Percentiles rank a stretch among this genome's conserved stretches.
Evolutionary conservation across 2,113 vertebrate genomes (phyloP).

Genomic region (Xiphorhynchus elegans): DNA sequence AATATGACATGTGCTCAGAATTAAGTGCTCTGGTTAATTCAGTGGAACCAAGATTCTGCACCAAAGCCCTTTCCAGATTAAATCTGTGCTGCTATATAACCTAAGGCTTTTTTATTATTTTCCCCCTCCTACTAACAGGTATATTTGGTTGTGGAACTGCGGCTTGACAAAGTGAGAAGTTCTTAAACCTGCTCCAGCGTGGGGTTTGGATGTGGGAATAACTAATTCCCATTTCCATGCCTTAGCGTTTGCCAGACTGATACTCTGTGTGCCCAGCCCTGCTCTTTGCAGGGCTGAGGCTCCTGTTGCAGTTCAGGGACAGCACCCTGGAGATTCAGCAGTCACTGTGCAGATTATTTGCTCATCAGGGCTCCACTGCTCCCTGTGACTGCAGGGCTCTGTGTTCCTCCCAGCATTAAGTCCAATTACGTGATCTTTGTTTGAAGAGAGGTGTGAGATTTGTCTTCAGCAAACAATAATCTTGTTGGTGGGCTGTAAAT

Average conservation of each 20-base stretch:
- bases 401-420: background rate
- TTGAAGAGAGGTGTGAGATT: background rate
- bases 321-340: background rate
- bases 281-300: background rate
- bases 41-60: background rate
- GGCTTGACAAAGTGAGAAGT: background rate
- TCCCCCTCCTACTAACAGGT: fast-evolving
- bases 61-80: background rate
- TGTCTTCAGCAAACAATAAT: background rate
- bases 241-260: background rate
- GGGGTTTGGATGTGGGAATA: background rate
- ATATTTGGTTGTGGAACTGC: background rate
- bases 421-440: background rate
- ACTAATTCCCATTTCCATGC: background rate
- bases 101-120: background rate
- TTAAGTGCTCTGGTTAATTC: background rate
- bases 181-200: background rate
- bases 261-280: background rate
- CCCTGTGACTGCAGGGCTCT: background rate
- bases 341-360: background rate
- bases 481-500: background rate
- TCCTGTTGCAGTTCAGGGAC: background rate
- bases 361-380: fast-evolving
- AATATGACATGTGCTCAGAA: background rate
- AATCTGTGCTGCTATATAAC: background rate